Base-by-base conservation (phyloP, 2,113 vertebrate species). In the Clarias magur region DNA sequence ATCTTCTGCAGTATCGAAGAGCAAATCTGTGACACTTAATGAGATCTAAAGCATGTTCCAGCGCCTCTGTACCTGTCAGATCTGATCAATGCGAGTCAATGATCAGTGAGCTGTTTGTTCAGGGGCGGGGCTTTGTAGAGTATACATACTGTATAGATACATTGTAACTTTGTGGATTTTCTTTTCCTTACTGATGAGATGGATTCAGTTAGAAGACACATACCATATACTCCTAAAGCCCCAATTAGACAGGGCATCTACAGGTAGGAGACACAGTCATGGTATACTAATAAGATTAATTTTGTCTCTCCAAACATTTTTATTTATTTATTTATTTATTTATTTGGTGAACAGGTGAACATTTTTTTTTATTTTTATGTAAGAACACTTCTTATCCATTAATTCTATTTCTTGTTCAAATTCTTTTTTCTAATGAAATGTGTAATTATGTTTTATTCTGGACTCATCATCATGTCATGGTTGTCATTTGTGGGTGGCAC, bases 191-290 rank as follows among this genome's bases (percentile, higher is more conserved):
- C 21, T 70, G 11, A 70, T 7, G 25, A 82, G 16, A 95, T 96
- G 95, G 90, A 91, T 84, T 70, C 93, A 42, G 48, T 95, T 76
- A 87, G 76, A 48, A 90, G 93, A 87, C 84, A 91, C 21, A 86
- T 91, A 19, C 88, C 91, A 1, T 94, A 92, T 87, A 94, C 94
- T 70, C 82, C 91, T 2, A 94, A 93, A 90, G 94, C 94, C 12
- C 94, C 95, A 10, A 83, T 95, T 76, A 94, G 93, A 79, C 93
- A 93, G 88, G 94, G 94, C 1, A 92, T 95, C 78, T 95, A 95
- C 94, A 96, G 95, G 95, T 96, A 92, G 89, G 92, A 57, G 25
- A 25, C 19, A 30, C 25, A 72, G 53, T 63, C 11, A 4, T 30
- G 78, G 3, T 27, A 80, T 34, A 34, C 17, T 54, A 25, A 19